Percentiles rank a stretch among this genome's conserved stretches.
Evolutionary conservation across 2,888 invertebrate species (phyloP).

Genomic region (Tyria jacobaeae): DNA sequence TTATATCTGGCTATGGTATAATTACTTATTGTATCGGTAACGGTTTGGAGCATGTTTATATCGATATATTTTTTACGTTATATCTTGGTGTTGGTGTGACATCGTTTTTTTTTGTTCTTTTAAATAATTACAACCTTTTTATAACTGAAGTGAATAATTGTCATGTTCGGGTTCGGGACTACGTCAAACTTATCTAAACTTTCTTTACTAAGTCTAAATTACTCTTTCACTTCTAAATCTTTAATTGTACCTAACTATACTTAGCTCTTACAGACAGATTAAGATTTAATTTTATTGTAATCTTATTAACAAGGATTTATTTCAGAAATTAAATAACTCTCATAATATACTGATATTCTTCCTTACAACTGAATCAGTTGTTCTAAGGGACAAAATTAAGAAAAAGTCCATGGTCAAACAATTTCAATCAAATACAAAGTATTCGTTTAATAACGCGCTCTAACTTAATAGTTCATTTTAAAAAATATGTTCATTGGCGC

Average conservation of each 20-base stretch:
- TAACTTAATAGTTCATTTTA: not conserved
- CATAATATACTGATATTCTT: not conserved
- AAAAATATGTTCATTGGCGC: not conserved
- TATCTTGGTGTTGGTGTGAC: constrained; percentile 82
- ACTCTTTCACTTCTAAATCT: not conserved
- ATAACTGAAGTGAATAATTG: not conserved
- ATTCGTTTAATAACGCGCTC: not conserved
- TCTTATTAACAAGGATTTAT: constrained; percentile 10
- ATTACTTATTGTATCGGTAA: constrained; percentile 27
- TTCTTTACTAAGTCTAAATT: not conserved
- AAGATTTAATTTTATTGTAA: not conserved
- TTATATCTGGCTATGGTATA: constrained; percentile 65
- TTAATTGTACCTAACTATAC: not conserved
- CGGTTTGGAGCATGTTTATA: constrained; percentile 61
- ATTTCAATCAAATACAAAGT: not conserved
- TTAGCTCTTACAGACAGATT: not conserved
- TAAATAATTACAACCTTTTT: constrained; percentile 56
- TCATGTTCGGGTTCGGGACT: constrained; percentile 6
- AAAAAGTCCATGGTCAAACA: not conserved
- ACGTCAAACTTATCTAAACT: not conserved
- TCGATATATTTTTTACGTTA: constrained; percentile 51
- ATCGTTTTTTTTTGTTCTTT: constrained; percentile 63
- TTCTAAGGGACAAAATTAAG: not conserved
- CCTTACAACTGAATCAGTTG: no score
- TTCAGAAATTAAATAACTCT: not conserved